These are phyloP conservation scores for Drosophila nigromelanica DNA, from an alignment of 1,140 invertebrate genomes.

Conservation along the genomic window DNA sequence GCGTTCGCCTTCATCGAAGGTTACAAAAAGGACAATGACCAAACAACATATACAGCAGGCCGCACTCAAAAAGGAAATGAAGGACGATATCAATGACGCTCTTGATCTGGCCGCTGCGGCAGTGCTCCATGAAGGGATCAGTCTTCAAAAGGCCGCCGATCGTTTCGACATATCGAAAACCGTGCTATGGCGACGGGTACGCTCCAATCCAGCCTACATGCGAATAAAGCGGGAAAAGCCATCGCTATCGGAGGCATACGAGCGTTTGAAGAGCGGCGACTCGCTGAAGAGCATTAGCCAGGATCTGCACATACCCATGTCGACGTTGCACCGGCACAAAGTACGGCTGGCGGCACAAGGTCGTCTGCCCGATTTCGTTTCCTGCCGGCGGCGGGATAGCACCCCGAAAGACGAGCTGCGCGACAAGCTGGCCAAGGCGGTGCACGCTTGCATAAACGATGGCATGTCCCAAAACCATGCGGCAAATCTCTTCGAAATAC, in stretches of 20 bases:
- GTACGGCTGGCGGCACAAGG: conserved; percentile 85
- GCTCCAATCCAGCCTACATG: conserved; percentile 84
- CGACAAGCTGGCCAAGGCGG: conserved; percentile 85
- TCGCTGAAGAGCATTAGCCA: conserved; percentile 85
- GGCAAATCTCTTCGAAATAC: conserved; percentile 85
- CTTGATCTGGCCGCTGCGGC: conserved; percentile 85
- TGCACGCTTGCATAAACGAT: conserved; percentile 85
- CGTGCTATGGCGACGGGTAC: conserved; percentile 86
- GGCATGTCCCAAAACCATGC: conserved; percentile 87
- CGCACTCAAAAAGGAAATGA: conserved; percentile 55
- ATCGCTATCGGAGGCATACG: conserved; percentile 85
- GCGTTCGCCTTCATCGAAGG: conserved; percentile 19
- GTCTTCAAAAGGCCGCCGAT: conserved; percentile 85
- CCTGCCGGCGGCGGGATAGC: conserved; percentile 84
- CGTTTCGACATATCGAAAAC: conserved; percentile 87
- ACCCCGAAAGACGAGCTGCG: conserved; percentile 85
- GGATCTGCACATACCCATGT: conserved; percentile 86
- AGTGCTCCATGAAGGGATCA: conserved; percentile 85
- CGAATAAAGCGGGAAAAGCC: conserved; percentile 84
- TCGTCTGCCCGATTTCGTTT: conserved; percentile 85
- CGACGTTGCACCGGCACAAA: conserved; percentile 86
- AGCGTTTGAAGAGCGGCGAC: conserved; percentile 85
- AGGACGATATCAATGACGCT: conserved; percentile 70
- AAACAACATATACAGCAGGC: conserved; percentile 48
- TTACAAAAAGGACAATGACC: conserved; percentile 34